phyloP scores from a whole-genome alignment of 1,140 invertebrate genomes.

The Pseudoatta argentina region DNA sequence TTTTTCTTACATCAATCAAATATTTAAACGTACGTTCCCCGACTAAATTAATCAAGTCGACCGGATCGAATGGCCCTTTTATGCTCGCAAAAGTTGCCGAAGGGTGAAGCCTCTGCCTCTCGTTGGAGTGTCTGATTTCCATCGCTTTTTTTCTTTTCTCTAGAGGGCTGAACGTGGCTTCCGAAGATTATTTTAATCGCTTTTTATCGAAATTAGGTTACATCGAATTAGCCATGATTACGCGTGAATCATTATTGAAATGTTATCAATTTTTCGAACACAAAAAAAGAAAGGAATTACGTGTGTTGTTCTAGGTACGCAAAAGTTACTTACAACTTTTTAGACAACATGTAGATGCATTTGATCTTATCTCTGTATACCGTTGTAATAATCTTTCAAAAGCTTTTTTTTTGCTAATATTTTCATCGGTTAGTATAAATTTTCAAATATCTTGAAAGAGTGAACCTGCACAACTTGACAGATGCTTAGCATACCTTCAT shows the following conservation, averaged over 20 bases:
- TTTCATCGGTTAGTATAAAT: background rate
- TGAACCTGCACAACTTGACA: conserved; percentile 33
- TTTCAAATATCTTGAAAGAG: conserved; percentile 32
- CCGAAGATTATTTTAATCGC: conserved; percentile 23
- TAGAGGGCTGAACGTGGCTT: conserved; percentile 43
- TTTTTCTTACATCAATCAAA: background rate
- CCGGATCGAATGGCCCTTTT: conserved; percentile 36
- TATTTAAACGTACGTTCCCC: background rate
- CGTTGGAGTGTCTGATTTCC: conserved; percentile 57
- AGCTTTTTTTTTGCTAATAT: background rate
- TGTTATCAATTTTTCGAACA: background rate
- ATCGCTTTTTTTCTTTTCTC: conserved; percentile 34
- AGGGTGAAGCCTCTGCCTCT: conserved; percentile 38
- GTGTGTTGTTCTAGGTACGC: no score
- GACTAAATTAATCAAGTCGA: conserved; percentile 43
- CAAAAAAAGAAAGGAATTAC: background rate
- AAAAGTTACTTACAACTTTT: background rate
- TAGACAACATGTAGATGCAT: background rate
- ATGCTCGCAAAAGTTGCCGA: conserved; percentile 36
- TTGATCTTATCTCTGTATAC: background rate
- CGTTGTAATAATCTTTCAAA: background rate
- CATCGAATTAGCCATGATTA: background rate
- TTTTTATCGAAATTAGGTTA: conserved; percentile 45
- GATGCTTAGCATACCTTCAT: background rate
- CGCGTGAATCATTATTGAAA: background rate